phyloP scores from a whole-genome alignment of 2,888 invertebrate species.

The Spodoptera exigua region DNA sequence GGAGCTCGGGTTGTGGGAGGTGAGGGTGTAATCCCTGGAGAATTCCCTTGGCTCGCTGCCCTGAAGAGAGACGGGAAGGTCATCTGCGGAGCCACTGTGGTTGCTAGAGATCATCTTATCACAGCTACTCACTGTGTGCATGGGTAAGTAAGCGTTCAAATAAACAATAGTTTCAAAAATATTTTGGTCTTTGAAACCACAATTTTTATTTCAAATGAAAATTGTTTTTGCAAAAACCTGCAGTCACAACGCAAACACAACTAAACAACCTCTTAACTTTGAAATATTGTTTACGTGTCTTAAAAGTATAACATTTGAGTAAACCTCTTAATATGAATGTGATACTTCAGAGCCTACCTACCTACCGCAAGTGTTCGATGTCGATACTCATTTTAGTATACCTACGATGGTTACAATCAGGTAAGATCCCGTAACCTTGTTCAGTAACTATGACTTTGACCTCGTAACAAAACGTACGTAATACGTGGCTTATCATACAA shows the following conservation, averaged over 20 bases:
- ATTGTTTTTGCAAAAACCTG: too few relatives aligned
- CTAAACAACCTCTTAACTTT: slow-evolving; percentile 6
- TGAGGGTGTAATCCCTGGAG: slow-evolving; percentile 90
- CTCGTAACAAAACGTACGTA: slow-evolving; percentile 58
- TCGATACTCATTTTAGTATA: slow-evolving; percentile 20
- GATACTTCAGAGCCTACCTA: slow-evolving; percentile 13
- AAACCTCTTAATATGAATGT: slow-evolving; percentile 4
- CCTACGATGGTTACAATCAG: slow-evolving; percentile 27
- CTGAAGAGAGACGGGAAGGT: slow-evolving; percentile 91
- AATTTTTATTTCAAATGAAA: too few relatives aligned
- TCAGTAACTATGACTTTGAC: slow-evolving; percentile 63
- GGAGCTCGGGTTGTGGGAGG: slow-evolving; percentile 93
- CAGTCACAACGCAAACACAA: slow-evolving; percentile 4
- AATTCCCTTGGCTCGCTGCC: slow-evolving; percentile 94
- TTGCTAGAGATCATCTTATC: slow-evolving; percentile 92
- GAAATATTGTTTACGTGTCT: background rate
- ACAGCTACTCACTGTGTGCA: slow-evolving; percentile 94
- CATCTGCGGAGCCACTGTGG: slow-evolving; percentile 93
- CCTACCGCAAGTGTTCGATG: slow-evolving; percentile 18
- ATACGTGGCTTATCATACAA: slow-evolving; percentile 57
- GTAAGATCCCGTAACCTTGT: slow-evolving; percentile 57
- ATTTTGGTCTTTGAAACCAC: too few relatives aligned
- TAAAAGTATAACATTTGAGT: slow-evolving; percentile 11
- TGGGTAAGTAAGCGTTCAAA: slow-evolving; percentile 86
- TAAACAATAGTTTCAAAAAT: too few relatives aligned